Conservation (phyloP, 2,113 vertebrate species). For the Protobothrops flavoviridis region DNA sequence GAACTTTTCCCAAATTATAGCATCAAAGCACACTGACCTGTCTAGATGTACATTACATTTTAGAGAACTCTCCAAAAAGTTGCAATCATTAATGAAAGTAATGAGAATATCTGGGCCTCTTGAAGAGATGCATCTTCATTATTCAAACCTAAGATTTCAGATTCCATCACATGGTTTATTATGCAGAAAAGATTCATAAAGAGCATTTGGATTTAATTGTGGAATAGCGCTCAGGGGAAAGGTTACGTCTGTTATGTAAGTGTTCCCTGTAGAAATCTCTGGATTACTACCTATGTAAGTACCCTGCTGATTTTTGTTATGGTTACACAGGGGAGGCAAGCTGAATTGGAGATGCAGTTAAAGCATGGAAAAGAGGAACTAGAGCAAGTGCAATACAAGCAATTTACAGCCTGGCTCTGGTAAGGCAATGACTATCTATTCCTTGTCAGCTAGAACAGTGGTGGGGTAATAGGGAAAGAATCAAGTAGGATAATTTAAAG, state of each 20-base stretch:
- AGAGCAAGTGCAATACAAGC: constrained; percentile 85
- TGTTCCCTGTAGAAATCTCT: constrained; percentile 42
- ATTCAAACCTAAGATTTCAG: neutral
- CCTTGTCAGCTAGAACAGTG: constrained; percentile 5
- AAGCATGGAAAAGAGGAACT: constrained; percentile 82
- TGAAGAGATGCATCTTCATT: neutral
- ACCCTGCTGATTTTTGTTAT: constrained; percentile 39
- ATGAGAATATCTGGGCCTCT: rapidly evolving
- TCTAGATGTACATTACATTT: neutral
- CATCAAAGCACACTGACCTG: neutral
- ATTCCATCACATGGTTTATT: constrained; percentile 15
- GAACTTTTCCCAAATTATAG: constrained; percentile 1
- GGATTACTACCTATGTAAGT: neutral
- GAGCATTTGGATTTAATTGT: neutral
- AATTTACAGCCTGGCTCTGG: constrained; percentile 92
- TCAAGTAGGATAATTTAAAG: constrained; percentile 10
- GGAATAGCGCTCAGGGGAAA: constrained; percentile 1
- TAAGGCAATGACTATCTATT: constrained; percentile 62
- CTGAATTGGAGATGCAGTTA: constrained; percentile 88
- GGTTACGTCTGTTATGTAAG: neutral
- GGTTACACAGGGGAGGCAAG: constrained; percentile 82
- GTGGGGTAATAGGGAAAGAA: neutral
- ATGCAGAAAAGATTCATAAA: neutral
- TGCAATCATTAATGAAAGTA: neutral
- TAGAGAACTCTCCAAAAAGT: neutral